phyloP scores from a whole-genome alignment of 2,113 vertebrate species.

The Poeciliopsis turrubarensis region DNA sequence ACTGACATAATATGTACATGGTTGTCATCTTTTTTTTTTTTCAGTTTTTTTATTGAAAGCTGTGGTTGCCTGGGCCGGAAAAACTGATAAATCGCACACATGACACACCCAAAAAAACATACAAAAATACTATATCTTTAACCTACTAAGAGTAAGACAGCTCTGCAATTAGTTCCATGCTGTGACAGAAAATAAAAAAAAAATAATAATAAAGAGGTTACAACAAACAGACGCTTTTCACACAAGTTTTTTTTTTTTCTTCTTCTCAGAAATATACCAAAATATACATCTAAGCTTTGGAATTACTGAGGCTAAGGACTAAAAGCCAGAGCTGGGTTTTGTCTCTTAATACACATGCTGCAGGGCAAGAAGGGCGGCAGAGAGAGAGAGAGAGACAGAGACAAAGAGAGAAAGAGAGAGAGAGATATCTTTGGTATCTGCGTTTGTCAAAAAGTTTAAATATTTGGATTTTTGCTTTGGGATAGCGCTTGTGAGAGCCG shows the following conservation, averaged over 20 bases:
- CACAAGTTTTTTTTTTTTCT: constrained; percentile 72
- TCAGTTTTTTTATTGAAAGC: constrained; percentile 68
- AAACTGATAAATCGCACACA: constrained; percentile 94
- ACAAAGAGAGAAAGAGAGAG: constrained; percentile 36
- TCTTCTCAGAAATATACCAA: constrained; percentile 99
- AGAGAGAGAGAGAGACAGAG: constrained; percentile 68
- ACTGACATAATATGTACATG: constrained; percentile 90
- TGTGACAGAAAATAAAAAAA: constrained; percentile 87
- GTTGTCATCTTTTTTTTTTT: constrained; percentile 68
- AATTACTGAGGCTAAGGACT: constrained; percentile 99
- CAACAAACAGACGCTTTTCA: constrained; percentile 85
- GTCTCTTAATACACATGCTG: constrained; percentile 98
- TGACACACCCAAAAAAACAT: constrained; percentile 94
- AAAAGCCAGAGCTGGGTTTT: constrained; percentile 97
- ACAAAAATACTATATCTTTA: constrained; percentile 99
- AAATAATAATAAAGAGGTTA: constrained; percentile 81
- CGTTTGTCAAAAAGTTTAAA: constrained; percentile 97
- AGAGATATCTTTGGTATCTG: constrained; percentile 99
- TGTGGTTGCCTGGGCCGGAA: constrained; percentile 91
- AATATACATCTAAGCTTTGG: constrained; percentile 99
- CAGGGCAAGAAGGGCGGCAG: constrained; percentile 83
- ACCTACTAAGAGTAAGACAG: constrained; percentile 99
- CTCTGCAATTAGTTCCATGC: constrained; percentile 97
- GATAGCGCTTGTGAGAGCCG: constrained; percentile 97
- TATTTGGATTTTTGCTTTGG: constrained; percentile 99